Evolutionary conservation across 2,888 invertebrate species (phyloP), one percentile per base, ranked within the genome.

Genomic region (Oligia fasciuncula): DNA sequence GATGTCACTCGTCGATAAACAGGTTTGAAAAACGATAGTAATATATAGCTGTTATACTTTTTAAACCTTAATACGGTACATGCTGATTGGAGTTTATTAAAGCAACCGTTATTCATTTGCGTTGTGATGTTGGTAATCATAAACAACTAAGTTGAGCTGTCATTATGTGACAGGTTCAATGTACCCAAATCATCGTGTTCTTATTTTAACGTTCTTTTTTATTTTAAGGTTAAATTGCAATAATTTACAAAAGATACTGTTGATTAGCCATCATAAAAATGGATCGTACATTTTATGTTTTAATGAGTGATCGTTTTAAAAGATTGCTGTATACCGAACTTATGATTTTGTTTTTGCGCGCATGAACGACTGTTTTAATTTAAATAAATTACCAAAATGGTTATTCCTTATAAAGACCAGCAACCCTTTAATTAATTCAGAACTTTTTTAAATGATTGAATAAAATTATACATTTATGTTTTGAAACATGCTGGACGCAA

Each of bases 21-120:
- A 74, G 85, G 91, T 90, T 91, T 85, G 63, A 72, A 74, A 73
- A 51, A 84, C 79, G 60, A 79, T 85, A 77, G 70, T 51, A 77
- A 87, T 75, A 74, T 77, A 69, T 75, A 43, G 73, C 76, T 79
- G 83, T 86, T 79, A 74, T 57, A 71, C 57, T 79, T 75, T 81
- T 86, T 83, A 77, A 80, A 83, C 73, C 79, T 81, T 86, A 89
- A 88, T 92, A 93, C 92, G 93, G 92, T 92, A 90, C 91, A 88
- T 87, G 85, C 80, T 80, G 83, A 85, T 85, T 84, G 77, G 85
- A 78, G 72, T 86, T 79, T 76, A 87, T 90, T 87, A 85, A 85
- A 78, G 82, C 66, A 83, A 91, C 93, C 90, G 92, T 92, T 92
- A 93, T 78, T 83, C 81, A 83, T 86, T 88, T 82, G 76, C 83